A percentile compares a stretch with the other conserved stretches of the same genome.
Evolutionary conservation across 1,140 invertebrate species (phyloP).

Genomic region (Scaptomyza hsui): DNA sequence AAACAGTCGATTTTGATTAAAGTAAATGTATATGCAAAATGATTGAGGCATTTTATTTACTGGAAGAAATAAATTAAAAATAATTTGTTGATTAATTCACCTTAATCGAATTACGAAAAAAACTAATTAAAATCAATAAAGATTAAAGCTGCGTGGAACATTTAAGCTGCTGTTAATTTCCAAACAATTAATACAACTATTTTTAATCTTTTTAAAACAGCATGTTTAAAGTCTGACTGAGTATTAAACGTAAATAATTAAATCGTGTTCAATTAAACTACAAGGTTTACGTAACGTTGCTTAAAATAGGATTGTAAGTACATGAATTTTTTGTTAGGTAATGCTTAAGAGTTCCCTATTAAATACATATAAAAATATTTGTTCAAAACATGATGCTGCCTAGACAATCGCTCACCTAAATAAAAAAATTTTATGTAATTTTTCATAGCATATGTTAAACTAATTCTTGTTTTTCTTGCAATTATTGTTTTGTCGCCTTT

Average conservation of each 20-base stretch:
- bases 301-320: neutral
- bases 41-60: constrained; percentile 70
- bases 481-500: no score
- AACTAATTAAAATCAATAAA: constrained; percentile 66
- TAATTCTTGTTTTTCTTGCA: no score
- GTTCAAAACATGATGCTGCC: no score
- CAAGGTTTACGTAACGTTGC: constrained; percentile 1
- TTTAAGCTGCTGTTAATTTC: constrained; percentile 23
- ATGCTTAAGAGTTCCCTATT: no score
- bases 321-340: no score
- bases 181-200: constrained; percentile 24
- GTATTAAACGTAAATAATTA: constrained; percentile 30
- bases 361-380: no score
- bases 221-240: constrained; percentile 5
- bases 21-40: no score
- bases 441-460: no score
- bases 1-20: no score
- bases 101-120: constrained; percentile 11
- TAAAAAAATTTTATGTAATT: no score
- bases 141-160: constrained; percentile 40
- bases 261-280: constrained; percentile 35
- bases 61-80: neutral
- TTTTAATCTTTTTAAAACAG: constrained; percentile 17
- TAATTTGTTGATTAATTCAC: no score
- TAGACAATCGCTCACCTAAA: no score